Evolutionary conservation across 64 coral and sea anemone genomes (phyloP).

Genomic region (Porites lutea): DNA sequence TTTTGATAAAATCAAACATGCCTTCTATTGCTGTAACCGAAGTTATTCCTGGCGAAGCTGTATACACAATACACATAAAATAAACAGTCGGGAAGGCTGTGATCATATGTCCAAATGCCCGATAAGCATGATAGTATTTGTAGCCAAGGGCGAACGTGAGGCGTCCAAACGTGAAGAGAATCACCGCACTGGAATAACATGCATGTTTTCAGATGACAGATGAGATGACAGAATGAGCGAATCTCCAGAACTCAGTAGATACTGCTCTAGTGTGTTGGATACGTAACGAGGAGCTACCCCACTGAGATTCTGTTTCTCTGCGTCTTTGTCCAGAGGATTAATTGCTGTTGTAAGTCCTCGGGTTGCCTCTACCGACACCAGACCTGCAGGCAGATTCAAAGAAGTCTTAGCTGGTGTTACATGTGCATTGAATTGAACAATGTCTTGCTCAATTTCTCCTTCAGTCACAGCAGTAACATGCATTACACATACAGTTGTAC

Average conservation of each 20-base stretch:
- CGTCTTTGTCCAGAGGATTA: conserved; percentile 33
- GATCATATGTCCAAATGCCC: conserved; percentile 44
- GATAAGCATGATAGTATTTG: conserved; percentile 38
- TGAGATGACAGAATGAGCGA: conserved; percentile 17
- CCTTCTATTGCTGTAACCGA: conserved; percentile 1
- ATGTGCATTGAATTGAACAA: not conserved
- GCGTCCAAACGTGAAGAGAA: conserved; percentile 33
- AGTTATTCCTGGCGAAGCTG: conserved; percentile 14
- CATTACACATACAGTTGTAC: too few relatives aligned
- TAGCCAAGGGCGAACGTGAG: conserved; percentile 45
- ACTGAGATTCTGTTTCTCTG: conserved; percentile 29
- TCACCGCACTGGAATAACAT: conserved; percentile 34
- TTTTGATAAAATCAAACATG: too few relatives aligned
- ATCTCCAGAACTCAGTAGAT: conserved; percentile 15
- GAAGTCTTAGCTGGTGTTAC: not conserved
- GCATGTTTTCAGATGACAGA: conserved; percentile 46
- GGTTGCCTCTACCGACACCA: conserved; percentile 47
- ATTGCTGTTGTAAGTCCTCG: conserved; percentile 48
- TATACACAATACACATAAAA: conserved; percentile 50
- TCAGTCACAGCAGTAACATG: too few relatives aligned
- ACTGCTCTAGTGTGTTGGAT: conserved; percentile 52
- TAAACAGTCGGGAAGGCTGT: not conserved
- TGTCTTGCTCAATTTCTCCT: too few relatives aligned
- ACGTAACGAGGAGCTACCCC: conserved; percentile 42
- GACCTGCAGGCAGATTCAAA: not conserved